Evolutionary conservation across 1,140 invertebrate species (phyloP), one percentile per base, ranked within the genome.

Genomic region (Papilio dardanus): DNA sequence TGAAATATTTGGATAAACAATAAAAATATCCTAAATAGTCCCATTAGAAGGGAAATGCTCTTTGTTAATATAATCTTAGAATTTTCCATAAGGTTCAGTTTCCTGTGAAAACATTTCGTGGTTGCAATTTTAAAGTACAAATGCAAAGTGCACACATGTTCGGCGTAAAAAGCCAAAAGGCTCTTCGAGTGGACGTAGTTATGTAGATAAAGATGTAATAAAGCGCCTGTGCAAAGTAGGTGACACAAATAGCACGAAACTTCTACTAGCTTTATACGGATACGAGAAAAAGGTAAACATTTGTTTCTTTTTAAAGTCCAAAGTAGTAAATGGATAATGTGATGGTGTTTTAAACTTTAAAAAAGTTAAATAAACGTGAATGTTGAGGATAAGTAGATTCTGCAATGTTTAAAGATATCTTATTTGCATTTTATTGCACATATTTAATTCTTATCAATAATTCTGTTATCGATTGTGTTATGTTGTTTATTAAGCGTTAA

Each of bases 131-230:
- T 5, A 62, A 62, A 62, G 24, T 62, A 62, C 54, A 62, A 62
- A 62, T 16, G 24, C 54, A 24, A 62, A 62, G 54, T 62, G 54
- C 54, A 62, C 54, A 62, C 24, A 28, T 24, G 54, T 62, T 62
- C 14, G 54, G 24, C 54, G 54, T 62, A 62, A 62, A 62, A 62
- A 62, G 54, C 54, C 54, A 62, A 62, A 62, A 62, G 54, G 24
- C 54, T 62, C 50, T 54, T 62, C 24, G 54, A 62, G 54, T 69
- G 31, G 33, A 69, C 67, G 21, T 37, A 69, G 67, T 35, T 69
- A 40, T 69, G 67, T 69, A 69, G 67, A 69, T 69, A 40, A 69
- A 69, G 33, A 69, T 40, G 67, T 69, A 69, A 69, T 69, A 69
- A 69, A 40, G 31, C 33, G 31, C 33, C 33, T 37, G 33, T 69